Evolutionary conservation across 2,113 vertebrate species (phyloP).

Genomic region (Trogon surrucura): DNA sequence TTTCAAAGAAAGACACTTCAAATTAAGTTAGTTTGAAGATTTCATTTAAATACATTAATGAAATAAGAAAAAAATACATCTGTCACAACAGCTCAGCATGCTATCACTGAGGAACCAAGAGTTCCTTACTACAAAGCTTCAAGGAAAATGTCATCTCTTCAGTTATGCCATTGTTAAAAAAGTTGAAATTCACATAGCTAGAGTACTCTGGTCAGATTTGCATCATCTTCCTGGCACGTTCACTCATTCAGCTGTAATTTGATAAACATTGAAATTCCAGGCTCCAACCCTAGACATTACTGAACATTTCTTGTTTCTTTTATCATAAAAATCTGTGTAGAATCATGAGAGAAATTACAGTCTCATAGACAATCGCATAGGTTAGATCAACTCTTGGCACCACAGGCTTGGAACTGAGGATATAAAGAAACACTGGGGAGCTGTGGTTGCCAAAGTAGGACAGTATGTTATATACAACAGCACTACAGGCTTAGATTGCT

Average conservation of each 20-base stretch:
- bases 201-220: neutral
- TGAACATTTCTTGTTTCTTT: neutral
- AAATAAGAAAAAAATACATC: neutral
- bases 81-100: neutral
- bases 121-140: neutral
- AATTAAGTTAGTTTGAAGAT: neutral
- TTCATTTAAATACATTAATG: constrained; percentile 12
- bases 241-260: neutral
- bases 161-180: neutral
- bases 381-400: neutral
- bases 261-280: neutral
- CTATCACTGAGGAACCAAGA: neutral
- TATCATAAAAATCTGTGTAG: neutral
- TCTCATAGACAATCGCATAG: neutral
- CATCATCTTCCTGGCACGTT: neutral
- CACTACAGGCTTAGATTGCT: neutral
- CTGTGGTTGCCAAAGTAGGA: neutral
- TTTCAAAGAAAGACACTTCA: neutral
- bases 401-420: neutral
- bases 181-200: neutral
- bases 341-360: neutral
- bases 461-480: neutral
- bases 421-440: neutral
- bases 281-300: neutral
- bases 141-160: neutral